Evolutionary conservation across 1,140 invertebrate genomes (phyloP), one percentile per base, ranked within the genome.

Genomic region (Drosophila elegans): DNA sequence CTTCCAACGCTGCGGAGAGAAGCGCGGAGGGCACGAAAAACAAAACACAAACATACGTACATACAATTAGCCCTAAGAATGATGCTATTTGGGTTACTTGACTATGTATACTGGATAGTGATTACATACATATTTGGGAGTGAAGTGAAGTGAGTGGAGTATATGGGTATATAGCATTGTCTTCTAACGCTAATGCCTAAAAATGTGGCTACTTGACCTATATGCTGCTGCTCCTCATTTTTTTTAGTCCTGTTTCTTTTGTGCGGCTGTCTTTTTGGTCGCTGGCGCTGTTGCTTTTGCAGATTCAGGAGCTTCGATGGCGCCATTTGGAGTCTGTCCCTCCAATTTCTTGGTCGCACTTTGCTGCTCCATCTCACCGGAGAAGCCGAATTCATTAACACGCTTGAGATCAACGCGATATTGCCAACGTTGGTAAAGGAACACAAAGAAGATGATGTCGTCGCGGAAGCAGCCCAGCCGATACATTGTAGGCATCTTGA

Each of bases 401-500:
- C 99, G 94, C 34, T 96, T 96, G 21, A 96, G 96, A 93, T 99
- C 99, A 27, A 97, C 98, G 80, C 97, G 97, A 93, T 99, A 99
- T 74, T 99, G 99, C 96, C 97, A 99, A 59, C 97, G 95, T 94
- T 99, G 99, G 92, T 99, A 99, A 48, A 99, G 94, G 94, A 98
- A 99, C 89, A 99, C 98, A 91, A 99, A 97, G 94, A 99, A 99
- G 32, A 99, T 96, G 78, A 99, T 98, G 94, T 99, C 97, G 94
- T 99, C 98, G 92, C 98, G 95, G 93, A 99, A 98, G 93, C 98
- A 99, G 12, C 98, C 98, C 67, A 97, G 91, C 68, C 97, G 94
- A 91, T 99, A 99, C 94, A 99, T 96, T 1, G 97, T 99, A 39
- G 99, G 99, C 98, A 99, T 99, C 93, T 99, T 99, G 73, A 99